Percentiles rank a stretch among this genome's conserved stretches.
Evolutionary conservation across 2,797 vertebrate genomes (phyloP).

Genomic region (Hafferia zeledoni): DNA sequence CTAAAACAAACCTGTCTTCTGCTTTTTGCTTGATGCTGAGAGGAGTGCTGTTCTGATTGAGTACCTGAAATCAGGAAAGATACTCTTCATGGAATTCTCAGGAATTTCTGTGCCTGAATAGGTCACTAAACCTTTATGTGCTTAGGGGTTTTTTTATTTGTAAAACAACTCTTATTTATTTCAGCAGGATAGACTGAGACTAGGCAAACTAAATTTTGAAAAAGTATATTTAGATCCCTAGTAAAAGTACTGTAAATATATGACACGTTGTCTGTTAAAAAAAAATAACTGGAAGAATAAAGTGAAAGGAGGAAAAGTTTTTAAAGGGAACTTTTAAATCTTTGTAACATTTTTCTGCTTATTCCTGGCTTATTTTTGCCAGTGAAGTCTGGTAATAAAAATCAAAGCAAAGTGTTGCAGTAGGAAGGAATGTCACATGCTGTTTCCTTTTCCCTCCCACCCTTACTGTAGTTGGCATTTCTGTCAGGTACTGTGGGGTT

Average conservation of each 20-base stretch:
- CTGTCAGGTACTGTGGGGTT: background rate
- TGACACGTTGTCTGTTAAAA: background rate
- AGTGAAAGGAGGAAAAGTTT: background rate
- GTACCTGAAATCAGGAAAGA: background rate
- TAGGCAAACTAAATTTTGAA: background rate
- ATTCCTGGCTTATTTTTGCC: background rate
- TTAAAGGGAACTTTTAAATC: background rate
- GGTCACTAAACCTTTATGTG: background rate
- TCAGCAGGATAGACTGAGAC: background rate
- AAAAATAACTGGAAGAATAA: background rate
- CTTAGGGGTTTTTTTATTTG: background rate
- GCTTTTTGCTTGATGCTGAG: constrained; percentile 10
- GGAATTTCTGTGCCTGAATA: background rate
- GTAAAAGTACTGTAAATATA: background rate
- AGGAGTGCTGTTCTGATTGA: background rate
- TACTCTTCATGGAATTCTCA: background rate
- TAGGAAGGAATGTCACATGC: background rate
- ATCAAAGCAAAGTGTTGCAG: background rate
- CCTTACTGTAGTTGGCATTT: background rate
- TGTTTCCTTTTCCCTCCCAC: background rate
- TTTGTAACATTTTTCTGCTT: background rate
- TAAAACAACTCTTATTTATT: background rate
- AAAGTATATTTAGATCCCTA: background rate
- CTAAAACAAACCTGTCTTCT: constrained; percentile 34
- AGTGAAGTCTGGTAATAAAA: background rate